phyloP scores from a whole-genome alignment of 2,113 vertebrate genomes.

The Callorhinus ursinus region DNA sequence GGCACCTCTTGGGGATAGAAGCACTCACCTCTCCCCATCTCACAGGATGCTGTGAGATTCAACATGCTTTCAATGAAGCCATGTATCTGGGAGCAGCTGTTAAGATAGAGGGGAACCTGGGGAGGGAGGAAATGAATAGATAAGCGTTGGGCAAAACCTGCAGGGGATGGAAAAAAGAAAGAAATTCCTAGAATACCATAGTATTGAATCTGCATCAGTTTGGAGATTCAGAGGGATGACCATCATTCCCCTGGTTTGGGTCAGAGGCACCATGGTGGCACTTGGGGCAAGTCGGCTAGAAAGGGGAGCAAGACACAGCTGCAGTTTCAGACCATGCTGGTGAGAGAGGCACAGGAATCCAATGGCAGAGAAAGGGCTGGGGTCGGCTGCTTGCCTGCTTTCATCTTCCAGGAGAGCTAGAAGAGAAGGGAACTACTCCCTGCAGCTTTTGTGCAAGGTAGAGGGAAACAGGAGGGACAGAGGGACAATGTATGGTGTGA shows the following conservation, averaged over 20 bases:
- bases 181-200: neutral
- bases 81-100: neutral
- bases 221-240: neutral
- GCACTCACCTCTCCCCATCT: neutral
- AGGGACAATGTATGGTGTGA: neutral
- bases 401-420: neutral
- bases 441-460: neutral
- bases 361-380: neutral
- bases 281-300: neutral
- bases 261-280: neutral
- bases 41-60: neutral
- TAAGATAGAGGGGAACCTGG: neutral
- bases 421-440: neutral
- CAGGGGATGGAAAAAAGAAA: rapidly evolving
- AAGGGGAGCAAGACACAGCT: neutral
- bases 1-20: neutral
- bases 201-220: neutral
- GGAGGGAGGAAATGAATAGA: neutral
- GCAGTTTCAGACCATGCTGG: neutral
- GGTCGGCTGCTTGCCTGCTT: neutral
- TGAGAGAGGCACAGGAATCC: neutral
- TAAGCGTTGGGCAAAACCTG: neutral
- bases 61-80: neutral
- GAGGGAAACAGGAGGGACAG: neutral
- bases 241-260: neutral